Base-by-base conservation (phyloP, 2,797 vertebrate genomes). In the Pogonophryne albipinna region DNA sequence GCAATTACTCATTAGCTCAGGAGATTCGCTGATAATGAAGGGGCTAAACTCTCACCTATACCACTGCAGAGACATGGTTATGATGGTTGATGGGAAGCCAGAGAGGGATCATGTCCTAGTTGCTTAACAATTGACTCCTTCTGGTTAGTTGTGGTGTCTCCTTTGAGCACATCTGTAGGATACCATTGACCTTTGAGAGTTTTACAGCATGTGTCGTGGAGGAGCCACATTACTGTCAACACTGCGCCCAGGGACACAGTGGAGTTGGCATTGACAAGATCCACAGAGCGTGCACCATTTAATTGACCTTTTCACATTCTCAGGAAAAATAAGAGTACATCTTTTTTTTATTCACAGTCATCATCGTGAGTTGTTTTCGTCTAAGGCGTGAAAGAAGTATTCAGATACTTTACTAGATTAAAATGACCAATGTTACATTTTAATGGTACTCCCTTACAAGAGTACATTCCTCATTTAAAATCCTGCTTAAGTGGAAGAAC, bases 1-100 rank as follows among this genome's bases (percentile, higher is more conserved):
- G 34, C 10, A 74, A 42, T 69, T 76, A 78, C 76, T 80, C 42
- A 80, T 84, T 71, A 66, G 58, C 44, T 58, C 20, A 34, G 72
- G 16, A 53, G 49, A 76, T 52, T 17, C 61, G 63, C 10, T 10
- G 27, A 49, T 23, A 34, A 41, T 71, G 65, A 44, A 12, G 52
- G 59, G 46, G 42, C 31, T 57, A 51, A 75, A 58, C 56, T 45
- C 17, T 65, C 71, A 63, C 51, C 45, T 64, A 27, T 27, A n/a
- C 20, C 27, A n/a, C 17, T 23, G 19, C 51, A 51, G 38, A 38
- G 50, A 52, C 19, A 17, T 17, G 55, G 17, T 61, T 20, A 16
- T 38, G 59, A 20, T 19, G 3, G 20, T 51, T 15, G 45, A 41
- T 58, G 66, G 65, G 61, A 80, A 52, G 47, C 62, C 20, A 3